phyloP scores from a whole-genome alignment of 1,140 invertebrate genomes.

The Atta texana region DNA sequence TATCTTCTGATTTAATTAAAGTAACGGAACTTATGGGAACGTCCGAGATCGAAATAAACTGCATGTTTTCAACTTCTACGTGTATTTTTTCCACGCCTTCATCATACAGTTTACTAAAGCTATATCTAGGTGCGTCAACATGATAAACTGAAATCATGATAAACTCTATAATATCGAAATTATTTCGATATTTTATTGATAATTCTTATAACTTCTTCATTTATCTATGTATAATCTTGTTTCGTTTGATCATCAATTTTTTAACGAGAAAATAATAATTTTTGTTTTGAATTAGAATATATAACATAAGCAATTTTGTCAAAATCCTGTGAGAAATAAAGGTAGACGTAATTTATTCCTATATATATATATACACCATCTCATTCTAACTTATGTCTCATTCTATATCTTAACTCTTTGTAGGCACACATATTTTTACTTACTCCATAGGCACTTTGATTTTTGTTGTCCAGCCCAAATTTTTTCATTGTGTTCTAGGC shows the following conservation, averaged over 20 bases:
- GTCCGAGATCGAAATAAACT: conserved; percentile 42
- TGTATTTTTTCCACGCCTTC: background rate
- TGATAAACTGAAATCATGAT: background rate
- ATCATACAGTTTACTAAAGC: background rate
- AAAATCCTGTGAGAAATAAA: too few species aligned
- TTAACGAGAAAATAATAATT: background rate
- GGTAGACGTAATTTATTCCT: too few species aligned
- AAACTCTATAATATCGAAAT: background rate
- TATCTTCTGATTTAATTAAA: conserved; percentile 59
- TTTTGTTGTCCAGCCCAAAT: too few species aligned
- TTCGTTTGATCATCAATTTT: background rate
- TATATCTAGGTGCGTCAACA: background rate
- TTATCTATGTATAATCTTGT: background rate
- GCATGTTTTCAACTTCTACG: background rate
- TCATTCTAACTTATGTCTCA: too few species aligned
- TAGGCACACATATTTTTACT: too few species aligned
- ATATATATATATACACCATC: too few species aligned
- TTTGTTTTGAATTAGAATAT: too few species aligned
- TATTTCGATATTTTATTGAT: background rate
- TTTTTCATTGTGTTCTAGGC: too few species aligned
- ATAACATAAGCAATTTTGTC: too few species aligned
- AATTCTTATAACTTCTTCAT: background rate
- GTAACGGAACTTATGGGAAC: conserved; percentile 41
- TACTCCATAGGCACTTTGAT: too few species aligned
- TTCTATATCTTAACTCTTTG: too few species aligned